Evolutionary conservation across 2,888 invertebrate genomes (phyloP).

Genomic region (Augiades crinisus): DNA sequence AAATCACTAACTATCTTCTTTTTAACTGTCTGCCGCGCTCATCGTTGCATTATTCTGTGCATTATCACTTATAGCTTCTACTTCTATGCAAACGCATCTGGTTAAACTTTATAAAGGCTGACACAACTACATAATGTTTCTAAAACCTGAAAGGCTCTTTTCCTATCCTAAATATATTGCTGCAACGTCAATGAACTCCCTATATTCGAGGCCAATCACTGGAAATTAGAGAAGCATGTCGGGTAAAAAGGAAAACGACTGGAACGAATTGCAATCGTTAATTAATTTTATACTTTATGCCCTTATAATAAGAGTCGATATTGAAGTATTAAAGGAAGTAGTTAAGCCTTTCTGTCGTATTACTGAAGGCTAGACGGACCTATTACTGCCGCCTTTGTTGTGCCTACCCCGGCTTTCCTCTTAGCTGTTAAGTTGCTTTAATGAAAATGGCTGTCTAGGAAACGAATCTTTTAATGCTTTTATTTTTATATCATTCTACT

Average conservation of each 20-base stretch:
- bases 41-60: no score
- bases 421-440: constrained; percentile 1
- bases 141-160: neutral
- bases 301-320: neutral
- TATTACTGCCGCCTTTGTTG: constrained; percentile 7
- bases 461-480: neutral
- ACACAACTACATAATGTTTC: no score
- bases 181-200: neutral
- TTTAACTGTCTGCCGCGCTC: no score
- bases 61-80: no score
- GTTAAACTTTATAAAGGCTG: no score
- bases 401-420: constrained; percentile 5
- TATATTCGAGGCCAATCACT: constrained; percentile 6
- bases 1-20: no score
- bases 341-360: neutral
- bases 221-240: constrained; percentile 8
- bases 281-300: neutral
- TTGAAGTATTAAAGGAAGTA: neutral
- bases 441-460: constrained; percentile 5
- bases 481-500: no score
- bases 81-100: no score
- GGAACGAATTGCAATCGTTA: neutral
- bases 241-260: neutral
- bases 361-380: constrained; percentile 1
- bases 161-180: neutral